Conservation (phyloP, 2,888 invertebrate genomes). For the Holacanthella duospinosa region DNA sequence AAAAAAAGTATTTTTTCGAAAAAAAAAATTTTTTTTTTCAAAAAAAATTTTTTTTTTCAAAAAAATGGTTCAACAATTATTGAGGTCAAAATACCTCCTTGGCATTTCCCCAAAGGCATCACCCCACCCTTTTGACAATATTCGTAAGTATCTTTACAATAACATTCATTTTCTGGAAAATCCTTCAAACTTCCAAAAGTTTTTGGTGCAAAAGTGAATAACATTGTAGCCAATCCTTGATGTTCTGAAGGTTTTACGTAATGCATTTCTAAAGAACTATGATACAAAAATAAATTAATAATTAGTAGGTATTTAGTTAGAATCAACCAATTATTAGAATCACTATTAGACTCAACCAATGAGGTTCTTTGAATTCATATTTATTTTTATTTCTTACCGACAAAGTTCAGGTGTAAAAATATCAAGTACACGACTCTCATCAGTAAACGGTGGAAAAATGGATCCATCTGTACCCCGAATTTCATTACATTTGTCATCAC, state of each 20-base stretch:
- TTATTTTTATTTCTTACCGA: conserved; percentile 8
- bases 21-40: not conserved
- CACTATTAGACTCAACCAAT: no score
- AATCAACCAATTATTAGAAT: no score
- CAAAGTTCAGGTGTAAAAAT: conserved; percentile 38
- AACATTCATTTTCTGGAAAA: conserved; percentile 49
- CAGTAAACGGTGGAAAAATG: conserved; percentile 68
- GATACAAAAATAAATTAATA: not conserved
- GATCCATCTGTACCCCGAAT: conserved; percentile 55
- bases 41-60: not conserved
- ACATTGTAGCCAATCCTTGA: conserved; percentile 56
- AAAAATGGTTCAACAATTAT: not conserved
- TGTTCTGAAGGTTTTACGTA: conserved; percentile 45
- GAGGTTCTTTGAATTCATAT: not conserved
- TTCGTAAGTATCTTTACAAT: conserved; percentile 43
- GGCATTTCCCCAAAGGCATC: conserved; percentile 20
- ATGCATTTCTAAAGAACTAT: not conserved
- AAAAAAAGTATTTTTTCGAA: no score
- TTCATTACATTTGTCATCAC: conserved; percentile 21
- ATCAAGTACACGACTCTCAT: conserved; percentile 54
- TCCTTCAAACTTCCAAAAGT: conserved; percentile 56
- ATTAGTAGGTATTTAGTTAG: no score
- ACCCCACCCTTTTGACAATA: conserved; percentile 29
- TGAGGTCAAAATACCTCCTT: conserved; percentile 24
- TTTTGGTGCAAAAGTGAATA: conserved; percentile 50